These are phyloP conservation scores for Dryobotodes eremita DNA, from an alignment of 2,888 invertebrate genomes.

Conservation along the genomic window DNA sequence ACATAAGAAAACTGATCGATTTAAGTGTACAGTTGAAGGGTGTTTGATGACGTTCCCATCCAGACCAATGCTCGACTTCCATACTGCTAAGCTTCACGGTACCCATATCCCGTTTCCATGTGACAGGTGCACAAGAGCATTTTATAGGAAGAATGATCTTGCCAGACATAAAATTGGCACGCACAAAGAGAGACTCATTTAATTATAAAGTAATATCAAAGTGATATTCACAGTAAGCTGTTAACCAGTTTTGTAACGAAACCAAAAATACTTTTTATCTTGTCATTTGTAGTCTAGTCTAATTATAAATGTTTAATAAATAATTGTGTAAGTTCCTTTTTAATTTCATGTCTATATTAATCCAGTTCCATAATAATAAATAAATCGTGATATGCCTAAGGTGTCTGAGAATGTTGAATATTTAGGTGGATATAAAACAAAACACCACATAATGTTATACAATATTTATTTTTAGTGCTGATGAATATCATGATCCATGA, in stretches of 20 bases:
- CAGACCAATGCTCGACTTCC: conserved; percentile 82
- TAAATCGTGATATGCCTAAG: background rate
- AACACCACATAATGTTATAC: conserved; percentile 71
- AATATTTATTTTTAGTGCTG: conserved; percentile 83
- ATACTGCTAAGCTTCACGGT: conserved; percentile 82
- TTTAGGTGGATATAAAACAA: conserved; percentile 38
- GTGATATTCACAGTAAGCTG: conserved; percentile 1
- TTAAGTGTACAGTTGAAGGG: conserved; percentile 79
- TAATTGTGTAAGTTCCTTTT: background rate
- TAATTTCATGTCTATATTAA: background rate
- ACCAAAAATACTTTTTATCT: conserved; percentile 41
- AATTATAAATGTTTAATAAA: conserved; percentile 16
- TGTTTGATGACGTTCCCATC: conserved; percentile 82
- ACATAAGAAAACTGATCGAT: conserved; percentile 81
- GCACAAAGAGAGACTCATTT: conserved; percentile 80
- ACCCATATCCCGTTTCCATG: conserved; percentile 81
- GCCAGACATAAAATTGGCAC: conserved; percentile 83
- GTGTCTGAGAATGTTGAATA: background rate
- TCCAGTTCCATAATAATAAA: background rate
- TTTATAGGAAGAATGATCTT: conserved; percentile 86
- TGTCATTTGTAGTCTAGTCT: conserved; percentile 50
- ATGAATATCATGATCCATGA: conserved; percentile 80
- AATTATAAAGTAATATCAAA: conserved; percentile 9
- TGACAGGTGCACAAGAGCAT: conserved; percentile 82
- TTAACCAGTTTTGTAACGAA: conserved; percentile 16